Base-by-base conservation (phyloP, 2,797 vertebrate genomes). In the Megaceryle alcyon region DNA sequence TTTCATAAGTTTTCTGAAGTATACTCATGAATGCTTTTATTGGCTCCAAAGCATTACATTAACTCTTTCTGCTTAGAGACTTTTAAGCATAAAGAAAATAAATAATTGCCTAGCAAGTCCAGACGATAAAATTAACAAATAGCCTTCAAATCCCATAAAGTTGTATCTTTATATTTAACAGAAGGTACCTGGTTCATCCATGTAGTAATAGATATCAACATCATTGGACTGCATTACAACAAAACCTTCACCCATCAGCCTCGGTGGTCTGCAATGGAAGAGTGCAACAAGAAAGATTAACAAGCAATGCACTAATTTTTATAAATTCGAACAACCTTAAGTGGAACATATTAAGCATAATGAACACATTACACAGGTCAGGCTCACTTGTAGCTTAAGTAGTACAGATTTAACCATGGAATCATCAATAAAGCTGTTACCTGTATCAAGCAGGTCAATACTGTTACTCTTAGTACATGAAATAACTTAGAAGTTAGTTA, bases 201-300 rank as follows among this genome's bases (percentile, higher is more conserved):
- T 99, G 86, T 99, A 99, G 92, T 99, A 99, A 96, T 99, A 99
- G 96, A 99, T 99, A 96, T 99, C 99, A 63, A 99, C 99, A 94
- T 99, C 99, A 75, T 99, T 99, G 82, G 99, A 99, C 96, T 99
- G 99, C 99, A 99, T 98, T 71, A 99, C 99, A 91, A 99, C 99
- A 97, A 99, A 99, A 44, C 99, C 99, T 98, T 99, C 99, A 79
- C 99, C 99, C 99, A 99, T 99, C 94, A 99, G 98, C 92, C 99
- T 98, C 0, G 99, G 99, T 25, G 99, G 99, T 91, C 99, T 99
- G 80, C 16, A 79, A 81, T 3, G 17, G 7, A 90, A 88, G 37
- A 94, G 17, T 7, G 9, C 21, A 76, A 78, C 64, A 46, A 41
- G 12, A 29, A 57, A 75, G 14, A 35, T 18, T 29, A 35, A 82